Evolutionary conservation across 1,140 invertebrate genomes (phyloP).

Genomic region (Maniola jurtina): DNA sequence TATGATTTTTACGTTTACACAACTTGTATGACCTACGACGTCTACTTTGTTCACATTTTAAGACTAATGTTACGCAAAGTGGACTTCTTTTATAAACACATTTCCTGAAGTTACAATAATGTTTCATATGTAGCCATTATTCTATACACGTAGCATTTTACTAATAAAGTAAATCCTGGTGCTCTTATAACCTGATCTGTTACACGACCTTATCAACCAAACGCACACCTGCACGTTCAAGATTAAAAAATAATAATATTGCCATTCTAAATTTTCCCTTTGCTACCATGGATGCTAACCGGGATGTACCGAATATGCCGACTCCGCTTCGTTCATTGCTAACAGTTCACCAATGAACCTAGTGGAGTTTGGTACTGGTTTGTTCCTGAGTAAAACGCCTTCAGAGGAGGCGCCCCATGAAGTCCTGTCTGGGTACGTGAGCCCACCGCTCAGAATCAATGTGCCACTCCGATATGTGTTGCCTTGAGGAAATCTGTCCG

Average conservation of each 20-base stretch:
- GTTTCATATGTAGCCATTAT: not conserved
- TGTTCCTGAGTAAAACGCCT: conserved; percentile 91
- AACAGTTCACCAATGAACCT: conserved; percentile 92
- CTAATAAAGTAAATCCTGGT: not conserved
- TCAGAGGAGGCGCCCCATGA: conserved; percentile 84
- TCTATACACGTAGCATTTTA: too few species aligned
- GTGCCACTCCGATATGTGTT: conserved; percentile 59
- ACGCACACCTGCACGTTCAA: conserved; percentile 7
- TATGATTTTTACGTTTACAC: too few species aligned
- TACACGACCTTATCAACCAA: not conserved
- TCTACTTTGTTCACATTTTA: not conserved
- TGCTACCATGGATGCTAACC: conserved; percentile 74
- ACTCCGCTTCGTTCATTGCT: conserved; percentile 52
- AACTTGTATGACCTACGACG: too few species aligned
- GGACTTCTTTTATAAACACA: not conserved
- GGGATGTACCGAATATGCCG: conserved; percentile 44
- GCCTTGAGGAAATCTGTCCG: conserved; percentile 39
- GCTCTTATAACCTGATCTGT: not conserved
- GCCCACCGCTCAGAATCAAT: conserved; percentile 48
- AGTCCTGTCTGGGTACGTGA: conserved; percentile 74
- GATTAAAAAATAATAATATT: conserved; percentile 46
- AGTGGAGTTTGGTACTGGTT: conserved; percentile 92
- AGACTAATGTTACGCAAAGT: not conserved
- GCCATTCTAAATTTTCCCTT: conserved; percentile 66
- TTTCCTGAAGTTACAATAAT: not conserved